phyloP scores from a whole-genome alignment of 2,797 vertebrate species.

The Pristis pectinata region DNA sequence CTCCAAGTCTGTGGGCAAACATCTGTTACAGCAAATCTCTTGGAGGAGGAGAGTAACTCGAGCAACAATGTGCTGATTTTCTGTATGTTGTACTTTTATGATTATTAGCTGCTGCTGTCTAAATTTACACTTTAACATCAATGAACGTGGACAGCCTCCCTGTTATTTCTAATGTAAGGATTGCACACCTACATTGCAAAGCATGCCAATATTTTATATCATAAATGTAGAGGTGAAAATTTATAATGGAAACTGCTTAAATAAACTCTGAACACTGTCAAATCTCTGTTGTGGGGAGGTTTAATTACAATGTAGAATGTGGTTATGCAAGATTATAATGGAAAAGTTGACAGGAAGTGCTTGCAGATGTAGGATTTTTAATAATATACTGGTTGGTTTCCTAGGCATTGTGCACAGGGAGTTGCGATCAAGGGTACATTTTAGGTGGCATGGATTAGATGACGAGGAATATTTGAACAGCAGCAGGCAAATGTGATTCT shows the following conservation, averaged over 20 bases:
- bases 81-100: too few relatives aligned
- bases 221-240: neutral
- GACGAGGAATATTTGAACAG: neutral
- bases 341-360: neutral
- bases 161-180: neutral
- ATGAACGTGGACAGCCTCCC: neutral
- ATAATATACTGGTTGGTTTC: slow-evolving; percentile 17
- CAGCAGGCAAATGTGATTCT: neutral
- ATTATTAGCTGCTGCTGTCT: too few relatives aligned
- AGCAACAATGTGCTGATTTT: neutral
- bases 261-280: neutral
- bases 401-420: neutral
- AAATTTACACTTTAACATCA: too few relatives aligned
- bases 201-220: neutral
- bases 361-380: slow-evolving; percentile 1
- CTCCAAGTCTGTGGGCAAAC: neutral
- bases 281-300: neutral
- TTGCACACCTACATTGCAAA: neutral
- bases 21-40: neutral
- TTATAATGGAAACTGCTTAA: neutral
- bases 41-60: neutral
- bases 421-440: neutral
- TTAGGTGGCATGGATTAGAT: neutral
- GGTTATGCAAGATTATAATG: neutral
- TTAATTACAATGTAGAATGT: neutral